These are phyloP conservation scores for Potamarius usumacintae DNA, from an alignment of 2,113 vertebrate genomes.

Conservation along the genomic window DNA sequence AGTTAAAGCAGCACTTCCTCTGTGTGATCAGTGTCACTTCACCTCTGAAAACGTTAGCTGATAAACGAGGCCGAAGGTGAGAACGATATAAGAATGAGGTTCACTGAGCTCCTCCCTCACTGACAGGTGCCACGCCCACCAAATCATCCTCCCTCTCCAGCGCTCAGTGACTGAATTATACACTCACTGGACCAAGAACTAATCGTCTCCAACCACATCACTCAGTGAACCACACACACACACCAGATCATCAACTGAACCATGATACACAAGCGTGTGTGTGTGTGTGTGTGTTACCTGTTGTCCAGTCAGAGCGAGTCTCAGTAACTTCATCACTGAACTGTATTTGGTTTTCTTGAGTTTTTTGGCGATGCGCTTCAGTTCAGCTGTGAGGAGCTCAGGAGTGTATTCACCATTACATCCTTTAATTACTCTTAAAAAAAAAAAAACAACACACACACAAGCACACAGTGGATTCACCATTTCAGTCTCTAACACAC, in stretches of 20 bases:
- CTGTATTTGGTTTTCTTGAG: conserved; percentile 38
- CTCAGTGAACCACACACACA: background rate
- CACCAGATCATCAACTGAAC: background rate
- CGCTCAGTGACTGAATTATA: too few species aligned
- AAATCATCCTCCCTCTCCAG: too few species aligned
- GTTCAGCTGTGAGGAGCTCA: conserved; percentile 32
- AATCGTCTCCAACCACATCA: too few species aligned
- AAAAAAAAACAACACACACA: conserved; percentile 24
- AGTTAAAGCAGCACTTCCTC: too few species aligned
- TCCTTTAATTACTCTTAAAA: background rate
- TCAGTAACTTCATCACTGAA: conserved; percentile 43
- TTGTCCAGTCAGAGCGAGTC: conserved; percentile 38
- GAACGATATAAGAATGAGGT: too few species aligned
- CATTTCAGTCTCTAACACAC: background rate
- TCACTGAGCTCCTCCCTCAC: too few species aligned
- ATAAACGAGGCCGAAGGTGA: too few species aligned
- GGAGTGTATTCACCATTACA: conserved; percentile 10
- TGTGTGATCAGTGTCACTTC: too few species aligned
- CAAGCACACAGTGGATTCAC: conserved; percentile 7
- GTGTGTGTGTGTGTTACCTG: conserved; percentile 39
- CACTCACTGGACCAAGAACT: too few species aligned
- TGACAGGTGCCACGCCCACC: too few species aligned
- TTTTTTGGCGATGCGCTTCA: conserved; percentile 21
- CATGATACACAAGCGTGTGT: background rate
- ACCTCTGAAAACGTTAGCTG: too few species aligned